A percentile compares a stretch with the other conserved stretches of the same genome.
These are phyloP conservation scores for Philhelius pedissequus DNA, from an alignment of 2,888 invertebrate genomes.

Conservation along the genomic window DNA sequence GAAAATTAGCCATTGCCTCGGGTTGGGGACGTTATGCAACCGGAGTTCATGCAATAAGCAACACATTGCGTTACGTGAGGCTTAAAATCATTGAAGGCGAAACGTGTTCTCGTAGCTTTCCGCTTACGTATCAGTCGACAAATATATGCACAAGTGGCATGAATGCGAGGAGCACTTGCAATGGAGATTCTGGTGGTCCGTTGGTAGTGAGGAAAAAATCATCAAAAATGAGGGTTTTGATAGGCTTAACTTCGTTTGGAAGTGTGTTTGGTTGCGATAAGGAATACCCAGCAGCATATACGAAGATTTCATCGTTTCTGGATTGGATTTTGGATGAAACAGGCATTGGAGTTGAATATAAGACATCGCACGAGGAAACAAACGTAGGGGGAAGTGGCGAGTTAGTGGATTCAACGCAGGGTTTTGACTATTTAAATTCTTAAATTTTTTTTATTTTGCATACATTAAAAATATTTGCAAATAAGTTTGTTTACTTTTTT, in stretches of 20 bases:
- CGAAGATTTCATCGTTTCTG: slow-evolving; percentile 76
- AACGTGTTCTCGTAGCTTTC: slow-evolving; percentile 78
- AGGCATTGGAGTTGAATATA: slow-evolving; percentile 67
- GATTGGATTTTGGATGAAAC: slow-evolving; percentile 77
- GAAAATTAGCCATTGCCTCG: slow-evolving; percentile 77
- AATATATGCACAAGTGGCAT: slow-evolving; percentile 79
- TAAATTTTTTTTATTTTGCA: background rate
- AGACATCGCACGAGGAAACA: background rate
- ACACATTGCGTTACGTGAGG: slow-evolving; percentile 77
- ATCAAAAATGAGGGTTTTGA: slow-evolving; percentile 72
- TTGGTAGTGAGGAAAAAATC: slow-evolving; percentile 75
- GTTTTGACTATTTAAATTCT: background rate
- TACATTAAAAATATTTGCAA: background rate
- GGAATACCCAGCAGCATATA: slow-evolving; percentile 77
- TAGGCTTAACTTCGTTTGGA: slow-evolving; percentile 75
- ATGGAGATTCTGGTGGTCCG: slow-evolving; percentile 79
- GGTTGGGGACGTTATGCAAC: slow-evolving; percentile 80
- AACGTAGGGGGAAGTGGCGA: background rate
- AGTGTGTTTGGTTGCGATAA: slow-evolving; percentile 72
- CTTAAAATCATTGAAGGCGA: slow-evolving; percentile 77
- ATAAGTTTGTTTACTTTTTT: background rate
- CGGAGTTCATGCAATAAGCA: slow-evolving; percentile 77
- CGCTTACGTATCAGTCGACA: slow-evolving; percentile 75
- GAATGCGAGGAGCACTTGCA: slow-evolving; percentile 78
- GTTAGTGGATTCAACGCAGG: background rate